Evolutionary conservation across 2,797 vertebrate genomes (phyloP), one percentile per base, ranked within the genome.

Genomic region (Bovichtus diacanthus): DNA sequence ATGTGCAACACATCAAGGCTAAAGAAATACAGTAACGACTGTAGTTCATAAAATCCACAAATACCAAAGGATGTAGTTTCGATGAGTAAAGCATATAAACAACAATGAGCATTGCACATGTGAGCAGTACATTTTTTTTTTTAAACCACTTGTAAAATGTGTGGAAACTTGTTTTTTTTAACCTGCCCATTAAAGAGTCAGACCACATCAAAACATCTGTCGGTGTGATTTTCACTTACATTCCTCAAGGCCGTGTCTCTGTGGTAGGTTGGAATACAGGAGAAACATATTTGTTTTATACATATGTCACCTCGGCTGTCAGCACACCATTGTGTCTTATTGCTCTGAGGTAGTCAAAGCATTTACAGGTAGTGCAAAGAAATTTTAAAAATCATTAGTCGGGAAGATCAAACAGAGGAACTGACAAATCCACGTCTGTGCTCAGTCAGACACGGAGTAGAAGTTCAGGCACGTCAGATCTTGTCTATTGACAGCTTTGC

Each of bases 381-480:
- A 70, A 44, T 27, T n/a, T n/a, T 43, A 60, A 60, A 69, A 60
- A 81, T 66, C 47, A 85, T 91, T 85, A 80, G 65, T 49, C 53
- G 19, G 72, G 31, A 66, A 66, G 56, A 74, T 59, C 56, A 71
- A 87, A 62, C 41, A 21, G 70, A 47, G 47, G 51, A 19, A 71
- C 64, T 55, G 80, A 76, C 51, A 53, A 73, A 65, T 70, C 68
- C 51, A 9, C 6, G 27, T 79, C 78, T 86, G 64, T 49, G 78
- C 74, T 81, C 54, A 51, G 61, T 70, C 55, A 36, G 50, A 62
- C 53, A 54, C 58, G 79, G 34, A 69, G 60, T 9, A 53, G 63
- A 85, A 31, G 73, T 65, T 70, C 56, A 13, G 72, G 66, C 90
- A 27, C 84, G 92, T 91, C 74, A 9, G 60, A 61, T 85, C 90